These are phyloP conservation scores for Dryocosmus kuriphilus DNA, from an alignment of 2,888 invertebrate genomes.

Conservation along the genomic window DNA sequence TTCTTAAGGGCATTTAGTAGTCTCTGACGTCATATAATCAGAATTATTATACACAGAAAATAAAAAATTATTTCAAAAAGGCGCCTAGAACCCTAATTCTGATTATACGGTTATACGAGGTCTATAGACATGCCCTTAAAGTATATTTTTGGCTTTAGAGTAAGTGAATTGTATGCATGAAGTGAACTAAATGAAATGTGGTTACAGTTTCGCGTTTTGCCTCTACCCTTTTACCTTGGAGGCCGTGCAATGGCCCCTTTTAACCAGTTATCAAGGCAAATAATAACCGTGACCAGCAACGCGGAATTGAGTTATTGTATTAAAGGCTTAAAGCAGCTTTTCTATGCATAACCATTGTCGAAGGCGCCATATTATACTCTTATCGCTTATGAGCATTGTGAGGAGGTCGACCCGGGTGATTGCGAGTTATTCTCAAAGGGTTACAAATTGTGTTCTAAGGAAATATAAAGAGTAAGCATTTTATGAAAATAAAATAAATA, in stretches of 20 bases:
- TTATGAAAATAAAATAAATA: background rate
- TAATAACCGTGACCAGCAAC: slow-evolving; percentile 50
- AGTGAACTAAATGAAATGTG: no score
- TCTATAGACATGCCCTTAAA: no score
- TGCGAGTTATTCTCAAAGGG: slow-evolving; percentile 41
- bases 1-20: no score
- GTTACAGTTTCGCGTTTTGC: background rate
- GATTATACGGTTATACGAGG: no score
- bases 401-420: slow-evolving; percentile 42
- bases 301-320: slow-evolving; percentile 59
- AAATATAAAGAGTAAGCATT: background rate
- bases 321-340: slow-evolving; percentile 56
- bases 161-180: no score
- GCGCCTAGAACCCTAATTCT: no score
- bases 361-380: slow-evolving; percentile 46
- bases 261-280: slow-evolving; percentile 51
- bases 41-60: no score
- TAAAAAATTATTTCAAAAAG: no score
- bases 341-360: slow-evolving; percentile 41
- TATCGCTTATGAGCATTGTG: slow-evolving; percentile 52
- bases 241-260: slow-evolving; percentile 6
- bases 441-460: slow-evolving; percentile 1
- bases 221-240: slow-evolving; percentile 12
- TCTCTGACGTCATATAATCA: no score
- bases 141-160: no score